Evolutionary conservation across 53 echinoderm and acorn worm species (phyloP).

Genomic region (Echinometra lucunter): DNA sequence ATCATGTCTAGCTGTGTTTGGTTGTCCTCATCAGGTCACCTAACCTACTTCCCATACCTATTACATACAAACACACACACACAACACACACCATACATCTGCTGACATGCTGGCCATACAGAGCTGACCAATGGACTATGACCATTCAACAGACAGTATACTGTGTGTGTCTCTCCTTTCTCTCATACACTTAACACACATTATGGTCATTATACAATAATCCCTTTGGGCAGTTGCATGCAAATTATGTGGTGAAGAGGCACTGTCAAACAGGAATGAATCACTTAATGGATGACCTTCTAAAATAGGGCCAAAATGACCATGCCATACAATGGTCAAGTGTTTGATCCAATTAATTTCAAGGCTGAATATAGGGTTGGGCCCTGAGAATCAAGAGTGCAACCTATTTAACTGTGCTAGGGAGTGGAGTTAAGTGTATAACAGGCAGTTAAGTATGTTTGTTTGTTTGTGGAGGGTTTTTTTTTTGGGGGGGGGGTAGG

Average conservation of each 20-base stretch:
- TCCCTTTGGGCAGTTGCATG: constrained; percentile 58
- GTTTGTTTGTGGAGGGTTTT: no score
- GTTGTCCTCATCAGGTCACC: constrained; percentile 61
- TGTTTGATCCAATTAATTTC: constrained; percentile 40
- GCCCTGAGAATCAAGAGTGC: background rate
- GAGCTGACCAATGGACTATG: constrained; percentile 45
- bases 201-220: background rate
- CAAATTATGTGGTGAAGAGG: constrained; percentile 25
- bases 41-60: constrained; percentile 48
- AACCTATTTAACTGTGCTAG: background rate
- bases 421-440: background rate
- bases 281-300: constrained; percentile 32
- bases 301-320: constrained; percentile 38
- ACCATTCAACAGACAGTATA: background rate
- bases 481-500: no score
- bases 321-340: constrained; percentile 45
- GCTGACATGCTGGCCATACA: constrained; percentile 24
- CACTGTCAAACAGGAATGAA: constrained; percentile 46
- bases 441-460: no score
- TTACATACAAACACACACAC: constrained; percentile 13
- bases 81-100: constrained; percentile 1
- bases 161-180: background rate
- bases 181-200: constrained; percentile 6
- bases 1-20: constrained; percentile 9
- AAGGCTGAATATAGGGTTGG: constrained; percentile 20